Evolutionary conservation across 2,113 vertebrate genomes (phyloP), one percentile per base, ranked within the genome.

Genomic region (Chauna torquata): DNA sequence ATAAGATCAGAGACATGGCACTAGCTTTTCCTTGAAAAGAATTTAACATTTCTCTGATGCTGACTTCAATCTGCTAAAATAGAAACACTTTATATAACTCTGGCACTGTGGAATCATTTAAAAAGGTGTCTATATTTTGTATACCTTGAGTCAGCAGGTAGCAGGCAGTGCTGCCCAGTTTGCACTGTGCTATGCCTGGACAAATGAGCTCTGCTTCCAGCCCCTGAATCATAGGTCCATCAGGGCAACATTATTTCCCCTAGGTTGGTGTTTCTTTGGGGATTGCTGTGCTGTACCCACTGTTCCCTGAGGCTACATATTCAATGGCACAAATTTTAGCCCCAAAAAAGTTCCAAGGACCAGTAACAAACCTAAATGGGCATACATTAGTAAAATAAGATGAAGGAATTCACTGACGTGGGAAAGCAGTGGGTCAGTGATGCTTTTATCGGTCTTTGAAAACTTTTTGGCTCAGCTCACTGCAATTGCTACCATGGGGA

Each of bases 151-250:
- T 8, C 4, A 3, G n/a, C 36, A 58, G 49, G 25, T 36, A 42
- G 14, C 52, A 78, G 32, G 28, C 7, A 6, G 6, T 8, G 38
- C 50, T 78, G 77, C 16, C 30, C 44, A 34, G 36, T 25, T 25
- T n/a, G 19, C 77, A n/a, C 19, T 4, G 18, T 15, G 38, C 17
- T 83, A 32, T 58, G 19, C 32, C 62, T 9, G 0, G 47, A 32
- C 2, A 40, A 36, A 74, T 2, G 40, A 28, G 24, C 9, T 87
- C 55, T 82, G 22, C 47, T 61, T 72, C 18, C 32, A 45, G 28
- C 1, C 25, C 17, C 25, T 62, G 20, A 74, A 1, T 34, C 40
- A 6, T 0, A 5, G 6, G 5, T 12, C 38, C 19, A 1, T 4
- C 64, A 45, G 27, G 24, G 69, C 74, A 88, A 64, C 8, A 23